Percentiles rank a stretch among this genome's conserved stretches.
Conservation (phyloP, 2,888 invertebrate species). For the Phortica okadai region DNA sequence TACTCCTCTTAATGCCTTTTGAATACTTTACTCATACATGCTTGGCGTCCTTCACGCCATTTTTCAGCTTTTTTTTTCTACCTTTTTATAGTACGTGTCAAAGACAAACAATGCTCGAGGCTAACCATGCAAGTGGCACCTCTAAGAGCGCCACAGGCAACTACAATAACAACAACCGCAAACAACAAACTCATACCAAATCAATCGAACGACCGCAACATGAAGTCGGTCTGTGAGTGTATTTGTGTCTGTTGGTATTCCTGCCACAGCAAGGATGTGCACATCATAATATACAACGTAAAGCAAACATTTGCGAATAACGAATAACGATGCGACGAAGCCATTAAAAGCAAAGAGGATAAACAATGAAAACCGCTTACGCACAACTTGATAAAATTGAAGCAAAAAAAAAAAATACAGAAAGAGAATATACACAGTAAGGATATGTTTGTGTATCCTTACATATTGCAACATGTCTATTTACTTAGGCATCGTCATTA, state of each 20-base stretch:
- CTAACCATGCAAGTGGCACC: constrained; percentile 26
- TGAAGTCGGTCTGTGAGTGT: neutral
- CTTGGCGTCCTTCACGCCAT: neutral
- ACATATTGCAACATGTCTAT: constrained; percentile 9
- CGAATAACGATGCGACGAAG: neutral
- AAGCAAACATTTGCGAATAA: constrained; percentile 38
- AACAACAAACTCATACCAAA: constrained; percentile 20
- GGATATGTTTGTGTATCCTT: constrained; percentile 9
- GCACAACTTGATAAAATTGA: constrained; percentile 40
- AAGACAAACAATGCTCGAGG: constrained; percentile 39
- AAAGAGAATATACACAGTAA: constrained; percentile 30
- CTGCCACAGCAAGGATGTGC: constrained; percentile 5
- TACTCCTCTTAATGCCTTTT: neutral
- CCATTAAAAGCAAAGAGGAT: constrained; percentile 60
- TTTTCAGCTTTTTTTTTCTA: neutral
- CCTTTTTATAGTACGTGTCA: constrained; percentile 33
- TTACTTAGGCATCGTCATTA: constrained; percentile 10
- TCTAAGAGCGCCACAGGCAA: neutral
- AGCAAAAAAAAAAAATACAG: too few species aligned
- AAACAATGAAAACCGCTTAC: constrained; percentile 53
- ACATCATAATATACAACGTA: constrained; percentile 24
- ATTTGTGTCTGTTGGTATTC: neutral
- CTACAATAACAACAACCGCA: neutral
- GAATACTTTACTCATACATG: neutral
- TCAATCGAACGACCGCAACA: constrained; percentile 21